A percentile compares a stretch with the other conserved stretches of the same genome.
phyloP scores from a whole-genome alignment of 2,113 vertebrate genomes.

The Pterocles burchelli region DNA sequence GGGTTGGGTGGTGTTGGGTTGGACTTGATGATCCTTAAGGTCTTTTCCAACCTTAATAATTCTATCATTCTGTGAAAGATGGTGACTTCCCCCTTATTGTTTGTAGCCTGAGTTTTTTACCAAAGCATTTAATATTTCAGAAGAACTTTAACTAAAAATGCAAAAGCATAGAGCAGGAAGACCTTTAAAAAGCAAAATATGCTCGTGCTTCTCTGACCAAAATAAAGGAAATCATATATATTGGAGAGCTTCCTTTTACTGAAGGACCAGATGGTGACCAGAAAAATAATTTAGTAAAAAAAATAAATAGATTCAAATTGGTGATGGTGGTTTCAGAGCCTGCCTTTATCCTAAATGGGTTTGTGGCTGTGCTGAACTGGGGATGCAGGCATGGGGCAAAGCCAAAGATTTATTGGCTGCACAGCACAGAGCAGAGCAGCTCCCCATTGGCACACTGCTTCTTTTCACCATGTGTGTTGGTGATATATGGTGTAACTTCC shows the following conservation, averaged over 20 bases:
- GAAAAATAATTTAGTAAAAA: background rate
- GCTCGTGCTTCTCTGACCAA: background rate
- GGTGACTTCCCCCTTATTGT: background rate
- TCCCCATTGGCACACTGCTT: background rate
- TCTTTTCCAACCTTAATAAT: too few species aligned
- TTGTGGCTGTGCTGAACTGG: background rate
- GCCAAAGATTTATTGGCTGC: background rate
- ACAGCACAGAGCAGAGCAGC: too few species aligned
- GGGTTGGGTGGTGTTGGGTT: too few species aligned
- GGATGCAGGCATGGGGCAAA: background rate
- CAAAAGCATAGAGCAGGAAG: background rate
- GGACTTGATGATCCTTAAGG: too few species aligned
- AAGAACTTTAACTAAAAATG: conserved; percentile 13
- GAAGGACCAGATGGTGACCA: background rate
- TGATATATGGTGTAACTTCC: accelerated
- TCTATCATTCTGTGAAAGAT: too few species aligned
- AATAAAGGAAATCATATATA: background rate
- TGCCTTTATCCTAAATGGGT: background rate
- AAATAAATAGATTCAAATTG: background rate
- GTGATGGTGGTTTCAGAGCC: background rate
- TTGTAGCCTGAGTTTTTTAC: background rate
- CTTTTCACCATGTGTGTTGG: accelerated
- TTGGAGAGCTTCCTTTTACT: background rate
- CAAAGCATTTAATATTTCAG: conserved; percentile 12
- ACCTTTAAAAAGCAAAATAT: background rate